Base-by-base conservation (phyloP, 1,140 invertebrate genomes). In the Lepeophtheirus salmonis region DNA sequence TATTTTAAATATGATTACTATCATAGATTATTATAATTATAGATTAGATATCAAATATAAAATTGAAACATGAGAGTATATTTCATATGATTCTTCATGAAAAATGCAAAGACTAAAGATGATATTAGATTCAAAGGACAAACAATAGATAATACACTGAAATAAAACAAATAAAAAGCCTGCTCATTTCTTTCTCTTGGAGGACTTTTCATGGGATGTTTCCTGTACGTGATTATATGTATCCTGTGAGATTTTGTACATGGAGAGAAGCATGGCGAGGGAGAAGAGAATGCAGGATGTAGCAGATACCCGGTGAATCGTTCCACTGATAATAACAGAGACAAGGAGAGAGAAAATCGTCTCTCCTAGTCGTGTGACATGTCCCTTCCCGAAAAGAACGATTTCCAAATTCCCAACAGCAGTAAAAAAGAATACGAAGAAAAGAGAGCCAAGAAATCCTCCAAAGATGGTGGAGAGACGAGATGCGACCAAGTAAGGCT, bases 231-330 rank as follows among this genome's bases (percentile, higher is more conserved):
- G n/a, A 2, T 23, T 25, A 18, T 57, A 41, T 2, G 55, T 2
- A 26, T 25, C 22, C 14, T 57, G 55, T 2, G 55, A 24, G 17
- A 57, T 57, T 25, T 57, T 57, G 22, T 14, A 16, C 55, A 57
- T 57, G 55, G 23, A 24, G 16, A 23, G 25, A 3, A 57, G 55
- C 30, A 57, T 25, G 16, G 2, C 22, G n/a, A 60, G 49, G 1
- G 57, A 60, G 48, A 60, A 60, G n/a, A 60, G 30, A 23, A 60
- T 17, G 41, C 57, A 60, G 30, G 57, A 56, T 2, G 57, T 56
- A 21, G 57, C 57, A 16, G 30, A 60, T 1, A 60, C 57, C 12
- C 57, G 30, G 22, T 60, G 57, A 60, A 60, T 26, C 1, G 57
- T 2, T 3, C 21, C 57, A 16, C 49, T n/a, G 41, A 41, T 18